Conservation (phyloP, 2,888 invertebrate genomes). For the Imbricaverruca yamaguchii region DNA sequence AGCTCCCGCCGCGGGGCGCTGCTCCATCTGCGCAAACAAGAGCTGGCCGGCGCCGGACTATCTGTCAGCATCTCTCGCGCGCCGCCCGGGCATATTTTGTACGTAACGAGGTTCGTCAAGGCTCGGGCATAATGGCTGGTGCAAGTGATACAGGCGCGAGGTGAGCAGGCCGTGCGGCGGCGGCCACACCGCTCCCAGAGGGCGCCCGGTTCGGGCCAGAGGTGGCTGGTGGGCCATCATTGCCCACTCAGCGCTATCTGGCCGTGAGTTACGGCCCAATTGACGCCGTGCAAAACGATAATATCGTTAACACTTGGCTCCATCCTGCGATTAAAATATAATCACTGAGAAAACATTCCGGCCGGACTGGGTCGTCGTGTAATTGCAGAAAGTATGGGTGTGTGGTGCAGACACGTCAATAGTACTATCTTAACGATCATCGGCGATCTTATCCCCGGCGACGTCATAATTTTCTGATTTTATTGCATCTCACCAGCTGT, state of each 20-base stretch:
- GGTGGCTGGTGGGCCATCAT: not conserved
- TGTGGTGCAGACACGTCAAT: not conserved
- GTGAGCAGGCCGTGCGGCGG: not conserved
- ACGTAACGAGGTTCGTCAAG: not conserved
- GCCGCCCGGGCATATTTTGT: not conserved
- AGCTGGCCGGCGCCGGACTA: not conserved
- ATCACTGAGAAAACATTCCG: not conserved
- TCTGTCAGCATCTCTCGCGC: not conserved
- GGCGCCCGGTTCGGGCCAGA: not conserved
- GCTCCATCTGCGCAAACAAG: too few relatives aligned
- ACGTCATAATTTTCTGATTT: slow-evolving; percentile 1
- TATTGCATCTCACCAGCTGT: not conserved
- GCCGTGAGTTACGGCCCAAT: not conserved
- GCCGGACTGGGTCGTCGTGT: not conserved
- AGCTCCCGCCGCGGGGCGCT: too few relatives aligned
- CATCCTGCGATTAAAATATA: slow-evolving; percentile 16
- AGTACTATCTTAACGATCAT: not conserved
- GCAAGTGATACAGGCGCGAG: not conserved
- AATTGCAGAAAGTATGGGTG: slow-evolving; percentile 2
- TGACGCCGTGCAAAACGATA: slow-evolving; percentile 20
- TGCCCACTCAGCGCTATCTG: too few relatives aligned
- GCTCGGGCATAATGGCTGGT: not conserved
- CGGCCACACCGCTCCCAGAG: not conserved
- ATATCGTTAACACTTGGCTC: slow-evolving; percentile 22
- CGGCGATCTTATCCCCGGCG: not conserved